These are phyloP conservation scores for Alces alces DNA, from an alignment of 2,113 vertebrate genomes.

Conservation along the genomic window DNA sequence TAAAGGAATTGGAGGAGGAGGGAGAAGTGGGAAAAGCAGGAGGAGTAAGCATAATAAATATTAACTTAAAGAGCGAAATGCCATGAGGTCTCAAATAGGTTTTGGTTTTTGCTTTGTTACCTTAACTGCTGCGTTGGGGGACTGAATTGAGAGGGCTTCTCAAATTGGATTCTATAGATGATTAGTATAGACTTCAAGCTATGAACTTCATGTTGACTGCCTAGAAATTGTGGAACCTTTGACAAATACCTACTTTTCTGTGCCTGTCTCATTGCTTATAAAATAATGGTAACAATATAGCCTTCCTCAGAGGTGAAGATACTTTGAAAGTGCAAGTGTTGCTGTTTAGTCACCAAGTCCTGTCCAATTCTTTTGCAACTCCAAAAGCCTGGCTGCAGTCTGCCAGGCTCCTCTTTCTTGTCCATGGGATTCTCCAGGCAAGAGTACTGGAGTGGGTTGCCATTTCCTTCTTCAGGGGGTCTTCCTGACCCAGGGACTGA, in stretches of 20 bases:
- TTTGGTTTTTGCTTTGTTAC: neutral
- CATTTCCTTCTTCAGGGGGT: neutral
- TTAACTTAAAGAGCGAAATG: neutral
- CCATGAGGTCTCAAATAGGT: neutral
- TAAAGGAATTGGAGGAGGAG: neutral
- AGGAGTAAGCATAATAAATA: neutral
- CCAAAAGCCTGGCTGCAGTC: neutral
- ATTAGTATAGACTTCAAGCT: neutral
- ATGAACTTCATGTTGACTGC: neutral
- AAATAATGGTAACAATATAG: neutral
- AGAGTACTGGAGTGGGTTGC: neutral
- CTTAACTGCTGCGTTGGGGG: neutral
- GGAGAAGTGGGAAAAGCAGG: neutral
- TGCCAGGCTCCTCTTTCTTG: neutral
- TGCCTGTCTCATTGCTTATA: neutral
- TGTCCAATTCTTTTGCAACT: neutral
- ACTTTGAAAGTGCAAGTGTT: neutral
- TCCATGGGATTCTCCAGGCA: neutral
- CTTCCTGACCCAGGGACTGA: neutral
- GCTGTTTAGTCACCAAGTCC: neutral
- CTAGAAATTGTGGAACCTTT: neutral
- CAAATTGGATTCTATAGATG: neutral
- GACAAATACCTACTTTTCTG: neutral
- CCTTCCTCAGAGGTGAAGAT: neutral
- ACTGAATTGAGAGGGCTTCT: neutral